Percentiles rank a stretch among this genome's conserved stretches.
phyloP scores from a whole-genome alignment of 2,113 vertebrate species.

The Zosterops lateralis region DNA sequence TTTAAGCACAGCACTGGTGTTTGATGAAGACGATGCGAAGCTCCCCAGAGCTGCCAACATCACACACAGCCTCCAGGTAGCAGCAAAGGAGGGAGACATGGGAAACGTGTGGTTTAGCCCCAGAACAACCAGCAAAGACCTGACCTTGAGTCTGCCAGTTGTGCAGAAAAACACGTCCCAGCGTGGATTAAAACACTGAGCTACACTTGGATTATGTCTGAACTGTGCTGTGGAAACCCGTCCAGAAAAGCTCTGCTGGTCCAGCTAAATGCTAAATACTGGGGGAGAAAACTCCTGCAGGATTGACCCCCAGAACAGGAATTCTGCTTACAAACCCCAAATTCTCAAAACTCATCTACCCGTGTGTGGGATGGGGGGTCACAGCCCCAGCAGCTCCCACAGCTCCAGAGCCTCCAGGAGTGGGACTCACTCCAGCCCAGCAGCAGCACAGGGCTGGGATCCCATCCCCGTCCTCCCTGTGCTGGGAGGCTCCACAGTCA shows the following conservation, averaged over 20 bases:
- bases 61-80: background rate
- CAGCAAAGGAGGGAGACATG: background rate
- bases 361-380: accelerated
- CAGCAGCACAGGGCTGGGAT: accelerated
- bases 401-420: accelerated
- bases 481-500: accelerated
- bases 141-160: background rate
- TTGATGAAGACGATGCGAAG: slow-evolving; percentile 7
- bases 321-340: background rate
- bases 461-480: accelerated
- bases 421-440: accelerated
- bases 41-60: background rate
- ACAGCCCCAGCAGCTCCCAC: background rate
- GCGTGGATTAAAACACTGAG: background rate
- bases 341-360: background rate
- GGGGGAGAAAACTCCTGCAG: background rate
- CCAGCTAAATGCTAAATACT: accelerated
- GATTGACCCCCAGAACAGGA: background rate
- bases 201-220: background rate
- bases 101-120: background rate
- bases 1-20: background rate
- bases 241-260: background rate
- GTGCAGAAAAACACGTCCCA: background rate
- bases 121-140: background rate
- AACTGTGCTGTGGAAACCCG: background rate